phyloP scores from a whole-genome alignment of 2,797 vertebrate genomes.

The Tenualosa ilisha region DNA sequence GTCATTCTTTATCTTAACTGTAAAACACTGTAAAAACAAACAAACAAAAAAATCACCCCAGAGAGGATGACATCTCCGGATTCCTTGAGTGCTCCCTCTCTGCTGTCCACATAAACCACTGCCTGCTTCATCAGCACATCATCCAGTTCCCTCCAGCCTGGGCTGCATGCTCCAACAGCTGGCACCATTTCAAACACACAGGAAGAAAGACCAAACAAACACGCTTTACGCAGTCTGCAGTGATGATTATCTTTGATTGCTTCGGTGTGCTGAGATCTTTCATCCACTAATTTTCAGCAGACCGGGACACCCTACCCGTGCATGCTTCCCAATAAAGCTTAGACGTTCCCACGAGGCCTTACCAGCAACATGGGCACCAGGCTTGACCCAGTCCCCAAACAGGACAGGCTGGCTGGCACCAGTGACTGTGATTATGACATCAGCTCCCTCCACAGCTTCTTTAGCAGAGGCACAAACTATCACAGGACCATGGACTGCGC shows the following conservation, averaged over 20 bases:
- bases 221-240: too few species aligned
- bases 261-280: too few species aligned
- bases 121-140: slow-evolving; percentile 84
- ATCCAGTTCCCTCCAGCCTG: slow-evolving; percentile 91
- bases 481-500: slow-evolving; percentile 68
- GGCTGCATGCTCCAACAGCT: slow-evolving; percentile 92
- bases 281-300: background rate
- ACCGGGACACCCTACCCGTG: background rate
- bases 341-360: slow-evolving; percentile 39
- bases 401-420: slow-evolving; percentile 84
- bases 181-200: background rate
- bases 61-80: slow-evolving; percentile 92
- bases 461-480: slow-evolving; percentile 75
- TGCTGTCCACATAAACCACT: slow-evolving; percentile 87
- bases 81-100: slow-evolving; percentile 82
- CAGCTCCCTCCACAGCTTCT: slow-evolving; percentile 86
- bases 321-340: background rate
- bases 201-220: background rate
- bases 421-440: slow-evolving; percentile 90
- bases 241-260: too few species aligned
- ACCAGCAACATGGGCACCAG: slow-evolving; percentile 94
- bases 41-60: slow-evolving; percentile 68
- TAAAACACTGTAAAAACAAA: background rate
- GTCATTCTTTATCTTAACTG: too few species aligned
- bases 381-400: slow-evolving; percentile 89